These are phyloP conservation scores for Bombycilla garrulus DNA, from an alignment of 2,113 vertebrate genomes.

Conservation along the genomic window DNA sequence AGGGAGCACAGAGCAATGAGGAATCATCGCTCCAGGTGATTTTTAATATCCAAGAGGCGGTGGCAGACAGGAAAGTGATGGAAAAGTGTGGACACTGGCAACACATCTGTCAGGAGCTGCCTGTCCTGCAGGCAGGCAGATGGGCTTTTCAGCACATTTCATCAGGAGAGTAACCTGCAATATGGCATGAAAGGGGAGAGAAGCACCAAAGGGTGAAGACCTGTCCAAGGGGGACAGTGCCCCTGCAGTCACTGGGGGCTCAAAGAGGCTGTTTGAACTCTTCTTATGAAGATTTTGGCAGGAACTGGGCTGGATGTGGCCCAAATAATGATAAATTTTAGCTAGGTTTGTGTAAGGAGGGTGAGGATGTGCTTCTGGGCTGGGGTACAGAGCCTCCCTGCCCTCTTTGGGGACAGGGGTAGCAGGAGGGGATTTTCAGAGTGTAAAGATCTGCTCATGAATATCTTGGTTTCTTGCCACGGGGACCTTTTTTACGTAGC, in stretches of 20 bases:
- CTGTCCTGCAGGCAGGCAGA: not conserved
- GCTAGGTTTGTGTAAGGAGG: not conserved
- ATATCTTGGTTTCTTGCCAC: not conserved
- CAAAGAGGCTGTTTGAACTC: not conserved
- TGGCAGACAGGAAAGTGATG: not conserved
- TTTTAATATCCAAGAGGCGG: slow-evolving; percentile 26
- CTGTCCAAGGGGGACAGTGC: not conserved
- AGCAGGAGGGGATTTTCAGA: not conserved
- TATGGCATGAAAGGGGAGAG: not conserved
- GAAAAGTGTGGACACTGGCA: not conserved
- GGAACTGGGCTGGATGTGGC: not conserved
- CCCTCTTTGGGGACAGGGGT: not conserved
- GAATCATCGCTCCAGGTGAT: not conserved
- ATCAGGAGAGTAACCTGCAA: not conserved
- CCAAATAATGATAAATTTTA: not conserved
- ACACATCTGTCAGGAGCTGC: not conserved
- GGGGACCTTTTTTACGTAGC: not conserved
- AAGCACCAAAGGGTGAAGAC: not conserved
- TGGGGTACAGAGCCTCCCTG: not conserved
- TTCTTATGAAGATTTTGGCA: not conserved
- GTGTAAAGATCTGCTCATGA: not conserved
- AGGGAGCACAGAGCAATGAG: not conserved
- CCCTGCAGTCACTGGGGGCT: not conserved
- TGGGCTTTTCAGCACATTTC: not conserved
- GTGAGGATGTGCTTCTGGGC: not conserved